phyloP scores from a whole-genome alignment of 2,888 invertebrate genomes.

The Odontocerum albicorne region DNA sequence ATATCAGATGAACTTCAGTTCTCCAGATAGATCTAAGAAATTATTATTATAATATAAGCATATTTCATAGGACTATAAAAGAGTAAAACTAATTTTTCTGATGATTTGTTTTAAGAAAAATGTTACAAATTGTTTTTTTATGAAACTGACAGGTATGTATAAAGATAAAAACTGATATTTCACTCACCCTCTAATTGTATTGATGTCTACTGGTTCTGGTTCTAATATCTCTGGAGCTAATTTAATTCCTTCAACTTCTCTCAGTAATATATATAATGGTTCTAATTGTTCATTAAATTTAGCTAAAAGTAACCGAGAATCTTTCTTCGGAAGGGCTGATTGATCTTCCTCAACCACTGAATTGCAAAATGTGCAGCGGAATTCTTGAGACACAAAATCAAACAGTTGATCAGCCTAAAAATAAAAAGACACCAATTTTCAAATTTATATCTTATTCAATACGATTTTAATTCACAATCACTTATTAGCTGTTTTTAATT shows the following conservation, averaged over 20 bases:
- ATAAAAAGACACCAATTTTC: no score
- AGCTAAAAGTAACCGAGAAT: slow-evolving; percentile 85
- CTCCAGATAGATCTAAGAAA: no score
- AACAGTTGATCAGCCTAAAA: slow-evolving; percentile 82
- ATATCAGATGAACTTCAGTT: no score
- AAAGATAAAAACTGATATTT: not conserved
- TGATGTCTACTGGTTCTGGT: slow-evolving; percentile 90
- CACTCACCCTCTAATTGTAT: slow-evolving; percentile 73
- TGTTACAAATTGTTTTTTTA: not conserved
- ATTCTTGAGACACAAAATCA: slow-evolving; percentile 81
- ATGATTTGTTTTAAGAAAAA: no score
- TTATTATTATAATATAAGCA: no score
- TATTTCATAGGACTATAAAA: no score
- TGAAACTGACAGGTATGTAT: not conserved
- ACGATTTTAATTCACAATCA: no score
- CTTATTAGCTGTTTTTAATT: no score
- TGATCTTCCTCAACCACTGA: slow-evolving; percentile 93
- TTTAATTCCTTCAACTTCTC: slow-evolving; percentile 92
- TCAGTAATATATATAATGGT: slow-evolving; percentile 84
- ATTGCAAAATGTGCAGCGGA: slow-evolving; percentile 87
- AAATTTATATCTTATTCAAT: no score
- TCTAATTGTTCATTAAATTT: slow-evolving; percentile 94
- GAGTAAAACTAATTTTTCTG: no score
- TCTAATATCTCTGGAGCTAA: slow-evolving; percentile 91
- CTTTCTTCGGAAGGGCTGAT: slow-evolving; percentile 90